phyloP scores from a whole-genome alignment of 1,140 invertebrate genomes.

The Plodia interpunctella region DNA sequence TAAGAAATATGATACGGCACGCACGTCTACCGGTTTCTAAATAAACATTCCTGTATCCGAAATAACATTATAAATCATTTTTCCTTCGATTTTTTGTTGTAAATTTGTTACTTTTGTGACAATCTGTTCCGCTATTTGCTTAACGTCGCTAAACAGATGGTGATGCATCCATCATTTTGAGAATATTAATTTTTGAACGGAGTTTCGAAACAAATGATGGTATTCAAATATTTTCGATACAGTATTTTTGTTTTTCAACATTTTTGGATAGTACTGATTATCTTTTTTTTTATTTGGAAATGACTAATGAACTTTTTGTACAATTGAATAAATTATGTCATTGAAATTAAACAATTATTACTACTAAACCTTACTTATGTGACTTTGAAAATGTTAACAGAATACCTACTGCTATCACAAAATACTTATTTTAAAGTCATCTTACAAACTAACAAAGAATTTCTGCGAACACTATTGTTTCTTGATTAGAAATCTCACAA shows the following conservation, averaged over 20 bases:
- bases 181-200: constrained; percentile 60
- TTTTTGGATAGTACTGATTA: too few relatives aligned
- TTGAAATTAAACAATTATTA: too few relatives aligned
- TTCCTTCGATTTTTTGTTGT: constrained; percentile 54
- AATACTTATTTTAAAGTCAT: too few relatives aligned
- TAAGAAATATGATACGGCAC: constrained; percentile 33
- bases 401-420: too few relatives aligned
- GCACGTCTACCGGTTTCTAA: constrained; percentile 35
- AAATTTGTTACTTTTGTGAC: constrained; percentile 72
- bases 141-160: constrained; percentile 69
- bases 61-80: constrained; percentile 75
- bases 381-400: too few relatives aligned
- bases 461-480: not conserved
- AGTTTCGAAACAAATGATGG: constrained; percentile 1
- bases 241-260: not conserved
- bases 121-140: constrained; percentile 76
- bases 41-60: constrained; percentile 59
- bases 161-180: constrained; percentile 59
- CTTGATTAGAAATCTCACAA: not conserved
- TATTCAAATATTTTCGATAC: not conserved
- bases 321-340: too few relatives aligned
- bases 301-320: too few relatives aligned
- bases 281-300: too few relatives aligned
- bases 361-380: too few relatives aligned
- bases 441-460: too few relatives aligned